Percentiles rank a stretch among this genome's conserved stretches.
Conservation (phyloP, 2,797 vertebrate genomes). For the Sciurus vulgaris region DNA sequence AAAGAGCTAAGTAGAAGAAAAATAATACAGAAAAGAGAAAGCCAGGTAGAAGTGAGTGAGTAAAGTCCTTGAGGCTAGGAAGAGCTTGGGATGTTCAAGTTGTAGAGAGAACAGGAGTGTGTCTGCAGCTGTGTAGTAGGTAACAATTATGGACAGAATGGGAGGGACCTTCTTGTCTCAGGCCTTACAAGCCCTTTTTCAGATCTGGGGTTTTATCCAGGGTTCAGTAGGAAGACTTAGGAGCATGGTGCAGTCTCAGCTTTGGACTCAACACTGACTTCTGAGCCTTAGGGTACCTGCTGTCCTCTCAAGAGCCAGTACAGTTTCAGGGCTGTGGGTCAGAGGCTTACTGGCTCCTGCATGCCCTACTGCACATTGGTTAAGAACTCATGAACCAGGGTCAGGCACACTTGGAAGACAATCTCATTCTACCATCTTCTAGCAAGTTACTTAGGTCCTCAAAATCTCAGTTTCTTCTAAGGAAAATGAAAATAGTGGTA, state of each 20-base stretch:
- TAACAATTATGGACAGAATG: rapidly evolving
- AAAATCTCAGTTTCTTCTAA: neutral
- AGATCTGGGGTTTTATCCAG: neutral
- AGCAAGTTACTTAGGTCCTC: neutral
- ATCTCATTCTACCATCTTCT: neutral
- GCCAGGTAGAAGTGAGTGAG: no score
- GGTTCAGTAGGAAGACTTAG: neutral
- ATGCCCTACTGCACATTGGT: neutral
- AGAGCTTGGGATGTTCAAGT: neutral
- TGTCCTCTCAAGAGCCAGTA: neutral
- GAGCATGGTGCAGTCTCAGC: neutral
- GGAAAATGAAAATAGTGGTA: neutral
- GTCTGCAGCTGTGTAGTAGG: neutral
- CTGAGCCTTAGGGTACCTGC: neutral
- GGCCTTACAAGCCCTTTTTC: neutral
- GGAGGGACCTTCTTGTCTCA: neutral
- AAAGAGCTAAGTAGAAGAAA: neutral
- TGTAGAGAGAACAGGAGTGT: neutral
- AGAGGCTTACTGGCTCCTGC: neutral
- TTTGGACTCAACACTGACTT: neutral
- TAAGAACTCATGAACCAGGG: neutral
- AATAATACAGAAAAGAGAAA: neutral
- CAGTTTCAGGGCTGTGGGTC: neutral
- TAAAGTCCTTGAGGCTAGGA: neutral
- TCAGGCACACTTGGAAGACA: neutral